Conservation (phyloP, 2,113 vertebrate genomes). For the Hyperopisus bebe region DNA sequence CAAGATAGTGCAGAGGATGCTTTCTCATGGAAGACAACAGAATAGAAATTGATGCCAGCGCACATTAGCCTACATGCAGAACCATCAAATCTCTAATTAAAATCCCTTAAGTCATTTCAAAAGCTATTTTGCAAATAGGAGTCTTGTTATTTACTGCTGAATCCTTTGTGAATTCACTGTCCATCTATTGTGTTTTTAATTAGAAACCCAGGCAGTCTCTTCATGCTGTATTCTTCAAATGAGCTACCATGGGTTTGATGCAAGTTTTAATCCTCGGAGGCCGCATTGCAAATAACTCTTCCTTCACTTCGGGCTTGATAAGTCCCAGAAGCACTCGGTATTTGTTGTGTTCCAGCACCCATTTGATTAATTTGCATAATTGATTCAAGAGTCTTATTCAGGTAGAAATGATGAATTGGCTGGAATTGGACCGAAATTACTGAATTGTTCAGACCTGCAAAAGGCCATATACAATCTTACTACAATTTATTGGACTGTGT, state of each 20-base stretch:
- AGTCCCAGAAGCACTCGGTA: neutral
- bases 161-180: neutral
- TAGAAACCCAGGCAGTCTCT: neutral
- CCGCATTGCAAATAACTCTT: neutral
- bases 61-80: neutral
- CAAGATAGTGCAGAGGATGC: neutral
- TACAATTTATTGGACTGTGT: conserved; percentile 34
- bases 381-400: neutral
- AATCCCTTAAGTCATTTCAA: conserved; percentile 1
- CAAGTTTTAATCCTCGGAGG: neutral
- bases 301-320: neutral
- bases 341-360: neutral
- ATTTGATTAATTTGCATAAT: neutral
- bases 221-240: neutral
- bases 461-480: neutral
- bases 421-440: neutral
- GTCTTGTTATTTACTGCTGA: neutral
- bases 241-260: neutral
- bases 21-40: neutral
- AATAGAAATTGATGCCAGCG: neutral
- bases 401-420: neutral
- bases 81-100: neutral
- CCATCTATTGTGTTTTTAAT: neutral
- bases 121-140: neutral
- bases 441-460: neutral